These are phyloP conservation scores for Zaprionus ornatus DNA, from an alignment of 1,140 invertebrate genomes.

Conservation along the genomic window DNA sequence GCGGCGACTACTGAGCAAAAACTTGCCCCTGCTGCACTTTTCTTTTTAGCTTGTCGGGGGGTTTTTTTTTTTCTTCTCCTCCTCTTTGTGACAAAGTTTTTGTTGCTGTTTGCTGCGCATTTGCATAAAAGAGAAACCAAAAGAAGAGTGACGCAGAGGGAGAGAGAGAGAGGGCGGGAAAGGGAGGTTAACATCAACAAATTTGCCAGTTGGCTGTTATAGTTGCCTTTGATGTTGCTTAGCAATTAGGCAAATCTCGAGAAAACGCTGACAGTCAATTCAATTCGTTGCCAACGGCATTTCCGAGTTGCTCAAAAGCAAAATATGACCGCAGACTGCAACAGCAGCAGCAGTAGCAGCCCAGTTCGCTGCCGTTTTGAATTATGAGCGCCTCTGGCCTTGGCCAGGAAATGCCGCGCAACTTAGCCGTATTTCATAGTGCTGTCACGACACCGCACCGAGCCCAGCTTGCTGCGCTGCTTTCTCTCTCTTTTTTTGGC, in stretches of 20 bases:
- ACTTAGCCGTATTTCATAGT: conserved; percentile 46
- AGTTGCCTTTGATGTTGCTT: conserved; percentile 37
- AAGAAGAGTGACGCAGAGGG: neutral
- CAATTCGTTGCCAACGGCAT: conserved; percentile 28
- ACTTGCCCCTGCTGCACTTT: conserved; percentile 65
- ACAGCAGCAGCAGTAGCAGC: neutral
- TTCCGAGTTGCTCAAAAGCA: conserved; percentile 21
- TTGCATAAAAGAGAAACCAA: conserved; percentile 36
- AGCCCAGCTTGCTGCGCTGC: neutral
- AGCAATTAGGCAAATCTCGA: conserved; percentile 56
- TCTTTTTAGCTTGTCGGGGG: conserved; percentile 22
- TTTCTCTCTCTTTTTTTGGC: neutral
- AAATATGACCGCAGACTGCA: conserved; percentile 27
- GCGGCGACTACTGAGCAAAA: conserved; percentile 51
- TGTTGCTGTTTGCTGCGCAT: conserved; percentile 30
- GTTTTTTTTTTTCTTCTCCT: neutral
- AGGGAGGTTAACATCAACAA: neutral
- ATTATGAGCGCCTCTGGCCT: conserved; percentile 32
- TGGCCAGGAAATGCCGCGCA: conserved; percentile 26
- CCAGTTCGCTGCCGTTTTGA: conserved; percentile 22
- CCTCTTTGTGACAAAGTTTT: conserved; percentile 39
- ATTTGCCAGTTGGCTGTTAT: conserved; percentile 11
- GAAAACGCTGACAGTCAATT: conserved; percentile 38
- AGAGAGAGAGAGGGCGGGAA: neutral
- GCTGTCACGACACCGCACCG: neutral